Conservation (phyloP, 2,888 invertebrate species). For the Hydropsyche betteni region DNA sequence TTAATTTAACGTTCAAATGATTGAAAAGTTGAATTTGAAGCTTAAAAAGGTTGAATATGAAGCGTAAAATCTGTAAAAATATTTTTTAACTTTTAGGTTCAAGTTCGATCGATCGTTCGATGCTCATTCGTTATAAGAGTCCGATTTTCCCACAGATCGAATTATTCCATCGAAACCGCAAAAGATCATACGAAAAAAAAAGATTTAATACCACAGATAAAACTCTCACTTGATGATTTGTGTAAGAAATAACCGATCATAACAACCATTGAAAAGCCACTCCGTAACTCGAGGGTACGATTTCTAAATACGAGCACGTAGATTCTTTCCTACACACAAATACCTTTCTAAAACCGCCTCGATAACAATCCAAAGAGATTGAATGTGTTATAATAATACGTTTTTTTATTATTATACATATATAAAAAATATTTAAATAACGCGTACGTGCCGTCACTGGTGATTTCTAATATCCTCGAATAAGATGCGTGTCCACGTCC, state of each 20-base stretch:
- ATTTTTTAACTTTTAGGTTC: too few relatives aligned
- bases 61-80: too few relatives aligned
- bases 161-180: neutral
- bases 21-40: too few relatives aligned
- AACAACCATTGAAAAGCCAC: too few relatives aligned
- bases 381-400: neutral
- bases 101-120: too few relatives aligned
- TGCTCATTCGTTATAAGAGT: too few relatives aligned
- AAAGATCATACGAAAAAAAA: constrained; percentile 4
- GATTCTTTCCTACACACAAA: too few relatives aligned
- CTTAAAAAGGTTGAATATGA: too few relatives aligned
- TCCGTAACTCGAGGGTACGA: neutral
- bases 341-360: too few relatives aligned
- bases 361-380: too few relatives aligned
- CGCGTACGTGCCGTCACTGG: constrained; percentile 13
- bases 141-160: too few relatives aligned
- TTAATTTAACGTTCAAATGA: too few relatives aligned
- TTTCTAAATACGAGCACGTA: constrained; percentile 8
- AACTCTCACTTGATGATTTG: constrained; percentile 23
- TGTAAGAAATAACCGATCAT: neutral
- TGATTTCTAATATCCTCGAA: constrained; percentile 12
- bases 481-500: constrained; percentile 29
- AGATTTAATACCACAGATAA: constrained; percentile 15
- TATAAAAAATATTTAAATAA: neutral
- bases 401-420: neutral